A percentile compares a stretch with the other conserved stretches of the same genome.
phyloP scores from a whole-genome alignment of 2,113 vertebrate genomes.

The Rhinogobius similis region DNA sequence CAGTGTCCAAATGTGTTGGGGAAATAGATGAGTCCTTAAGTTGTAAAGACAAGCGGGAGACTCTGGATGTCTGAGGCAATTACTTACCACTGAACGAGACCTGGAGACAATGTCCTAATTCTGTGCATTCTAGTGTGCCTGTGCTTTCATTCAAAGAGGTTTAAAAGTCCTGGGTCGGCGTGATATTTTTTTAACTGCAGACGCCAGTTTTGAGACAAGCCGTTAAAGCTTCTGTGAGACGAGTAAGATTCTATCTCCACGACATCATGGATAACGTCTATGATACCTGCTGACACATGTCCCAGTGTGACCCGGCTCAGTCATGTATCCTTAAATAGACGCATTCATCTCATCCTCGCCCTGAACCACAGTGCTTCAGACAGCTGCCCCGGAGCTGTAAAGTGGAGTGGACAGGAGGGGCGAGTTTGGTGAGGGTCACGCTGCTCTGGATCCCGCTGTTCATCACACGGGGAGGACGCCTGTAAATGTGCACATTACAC shows the following conservation, averaged over 20 bases:
- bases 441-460: not conserved
- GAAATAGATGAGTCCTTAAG: too few species aligned
- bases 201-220: not conserved
- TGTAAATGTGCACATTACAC: constrained; percentile 3
- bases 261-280: not conserved
- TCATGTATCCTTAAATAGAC: not conserved
- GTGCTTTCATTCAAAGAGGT: too few species aligned
- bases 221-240: not conserved
- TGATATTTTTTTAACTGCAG: too few species aligned
- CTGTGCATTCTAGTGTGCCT: too few species aligned
- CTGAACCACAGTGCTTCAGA: not conserved
- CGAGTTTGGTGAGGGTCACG: not conserved
- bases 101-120: too few species aligned
- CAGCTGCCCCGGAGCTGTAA: not conserved
- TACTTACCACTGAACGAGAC: too few species aligned
- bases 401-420: not conserved
- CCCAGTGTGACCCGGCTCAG: not conserved
- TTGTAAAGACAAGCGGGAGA: too few species aligned
- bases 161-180: too few species aligned
- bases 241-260: not conserved
- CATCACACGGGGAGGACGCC: not conserved
- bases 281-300: not conserved
- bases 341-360: not conserved
- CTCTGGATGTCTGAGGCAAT: too few species aligned
- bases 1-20: too few species aligned